Percentiles rank a stretch among this genome's conserved stretches.
These are phyloP conservation scores for Autographa gamma DNA, from an alignment of 2,888 invertebrate species.

Conservation along the genomic window DNA sequence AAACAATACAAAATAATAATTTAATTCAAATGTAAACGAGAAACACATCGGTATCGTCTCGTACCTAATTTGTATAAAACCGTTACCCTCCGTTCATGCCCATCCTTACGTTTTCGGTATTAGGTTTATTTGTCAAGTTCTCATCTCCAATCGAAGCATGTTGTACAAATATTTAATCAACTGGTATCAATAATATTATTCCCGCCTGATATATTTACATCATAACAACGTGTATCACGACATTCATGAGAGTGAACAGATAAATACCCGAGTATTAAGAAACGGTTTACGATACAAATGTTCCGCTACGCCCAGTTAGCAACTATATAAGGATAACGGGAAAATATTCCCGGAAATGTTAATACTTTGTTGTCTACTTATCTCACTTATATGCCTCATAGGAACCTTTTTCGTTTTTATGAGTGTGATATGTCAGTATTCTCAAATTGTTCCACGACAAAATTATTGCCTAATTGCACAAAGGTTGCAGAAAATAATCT, in stretches of 20 bases:
- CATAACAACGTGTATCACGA: constrained; percentile 16
- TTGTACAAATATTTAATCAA: neutral
- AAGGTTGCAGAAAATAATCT: neutral
- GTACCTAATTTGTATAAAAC: constrained; percentile 7
- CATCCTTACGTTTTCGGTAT: constrained; percentile 8
- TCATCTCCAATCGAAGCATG: constrained; percentile 5
- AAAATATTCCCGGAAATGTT: constrained; percentile 24
- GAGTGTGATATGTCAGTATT: neutral
- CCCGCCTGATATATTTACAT: constrained; percentile 13
- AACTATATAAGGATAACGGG: constrained; percentile 43
- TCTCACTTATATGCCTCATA: neutral
- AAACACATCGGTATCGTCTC: neutral
- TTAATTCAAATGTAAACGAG: neutral
- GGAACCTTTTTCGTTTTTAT: neutral
- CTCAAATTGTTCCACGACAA: neutral
- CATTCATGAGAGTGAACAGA: constrained; percentile 38
- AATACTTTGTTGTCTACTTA: constrained; percentile 1
- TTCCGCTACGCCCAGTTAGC: constrained; percentile 35
- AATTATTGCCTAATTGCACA: neutral
- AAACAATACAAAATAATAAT: neutral
- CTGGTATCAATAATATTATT: constrained; percentile 25
- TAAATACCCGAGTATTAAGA: constrained; percentile 23
- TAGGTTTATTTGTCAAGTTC: neutral
- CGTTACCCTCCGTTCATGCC: constrained; percentile 2
- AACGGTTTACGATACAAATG: constrained; percentile 53